phyloP scores from a whole-genome alignment of 2,888 invertebrate species.

The Poecilobothrus nobilitatus region DNA sequence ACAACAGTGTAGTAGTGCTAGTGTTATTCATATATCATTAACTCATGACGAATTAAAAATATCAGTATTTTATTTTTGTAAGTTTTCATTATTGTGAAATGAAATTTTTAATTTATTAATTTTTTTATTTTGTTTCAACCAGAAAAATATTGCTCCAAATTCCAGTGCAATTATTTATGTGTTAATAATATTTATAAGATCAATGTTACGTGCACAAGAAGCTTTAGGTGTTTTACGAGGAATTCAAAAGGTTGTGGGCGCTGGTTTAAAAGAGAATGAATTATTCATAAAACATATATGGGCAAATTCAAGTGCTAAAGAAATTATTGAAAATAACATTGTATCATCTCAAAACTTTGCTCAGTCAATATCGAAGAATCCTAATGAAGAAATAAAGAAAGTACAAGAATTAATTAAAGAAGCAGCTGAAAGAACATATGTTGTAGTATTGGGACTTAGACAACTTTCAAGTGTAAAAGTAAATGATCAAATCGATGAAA shows the following conservation, averaged over 20 bases:
- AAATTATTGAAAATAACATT: constrained; percentile 35
- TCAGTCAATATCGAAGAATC: constrained; percentile 30
- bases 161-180: too few species aligned
- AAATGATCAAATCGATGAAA: not conserved
- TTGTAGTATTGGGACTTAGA: constrained; percentile 62
- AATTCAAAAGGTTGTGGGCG: constrained; percentile 57
- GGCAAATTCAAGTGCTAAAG: constrained; percentile 61
- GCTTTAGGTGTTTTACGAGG: constrained; percentile 60
- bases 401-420: constrained; percentile 48
- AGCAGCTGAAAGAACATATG: constrained; percentile 53
- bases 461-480: constrained; percentile 46
- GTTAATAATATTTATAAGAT: not conserved
- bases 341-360: constrained; percentile 28
- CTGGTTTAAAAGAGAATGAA: constrained; percentile 57
- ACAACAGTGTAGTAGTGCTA: too few species aligned
- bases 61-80: too few species aligned
- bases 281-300: constrained; percentile 53
- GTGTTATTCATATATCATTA: too few species aligned
- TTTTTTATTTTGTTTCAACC: too few species aligned
- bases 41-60: too few species aligned
- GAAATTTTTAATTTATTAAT: too few species aligned
- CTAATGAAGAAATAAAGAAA: constrained; percentile 37
- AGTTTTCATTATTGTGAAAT: too few species aligned
- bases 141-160: too few species aligned
- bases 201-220: constrained; percentile 50